Evolutionary conservation across 2,888 invertebrate genomes (phyloP), one percentile per base, ranked within the genome.

Genomic region (Tetranychus piercei): DNA sequence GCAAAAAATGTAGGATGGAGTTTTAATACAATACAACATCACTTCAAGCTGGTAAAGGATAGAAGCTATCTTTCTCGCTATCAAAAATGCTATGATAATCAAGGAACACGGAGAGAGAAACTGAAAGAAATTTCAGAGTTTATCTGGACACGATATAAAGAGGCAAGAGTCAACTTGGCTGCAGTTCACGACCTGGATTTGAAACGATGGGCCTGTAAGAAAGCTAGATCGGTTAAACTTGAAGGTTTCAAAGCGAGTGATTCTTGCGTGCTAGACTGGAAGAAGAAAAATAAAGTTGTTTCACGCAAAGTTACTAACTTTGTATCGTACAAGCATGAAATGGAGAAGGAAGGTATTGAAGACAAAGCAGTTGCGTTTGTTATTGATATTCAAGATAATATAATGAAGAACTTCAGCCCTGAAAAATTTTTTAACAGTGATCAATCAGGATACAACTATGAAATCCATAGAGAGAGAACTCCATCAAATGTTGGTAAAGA

Each of bases 381-480:
- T 8, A 6, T 66, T 15, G 23, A 71, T 8, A 7, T 71, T 22
- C 8, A 9, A 7, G 6, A 7, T 22, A 9, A 15, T n/a, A 22
- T 71, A 8, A 7, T 6, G 6, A 6, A 7, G 8, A 6, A 8
- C 18, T 66, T 8, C 66, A 18, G 22, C 6, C 66, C 66, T 8
- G 18, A 18, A 18, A 7, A 66, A 18, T 8, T 66, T 66, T 71
- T 73, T 22, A 73, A 73, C 66, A 65, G 44, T n/a, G 73, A 73
- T 65, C 73, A 73, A 23, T 66, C 66, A 22, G 43, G 73, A 69
- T 73, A 20, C 43, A 67, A 73, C 5, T 66, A 73, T 43, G 66
- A 65, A 73, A 65, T 73, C 6, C 18, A 34, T 8, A 6, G 66
- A 69, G 34, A 15, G 5, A 5, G 66, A 15, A 73, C 69, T 15